Conservation (phyloP, 2,888 invertebrate species). For the Pristionchus entomophagus region DNA sequence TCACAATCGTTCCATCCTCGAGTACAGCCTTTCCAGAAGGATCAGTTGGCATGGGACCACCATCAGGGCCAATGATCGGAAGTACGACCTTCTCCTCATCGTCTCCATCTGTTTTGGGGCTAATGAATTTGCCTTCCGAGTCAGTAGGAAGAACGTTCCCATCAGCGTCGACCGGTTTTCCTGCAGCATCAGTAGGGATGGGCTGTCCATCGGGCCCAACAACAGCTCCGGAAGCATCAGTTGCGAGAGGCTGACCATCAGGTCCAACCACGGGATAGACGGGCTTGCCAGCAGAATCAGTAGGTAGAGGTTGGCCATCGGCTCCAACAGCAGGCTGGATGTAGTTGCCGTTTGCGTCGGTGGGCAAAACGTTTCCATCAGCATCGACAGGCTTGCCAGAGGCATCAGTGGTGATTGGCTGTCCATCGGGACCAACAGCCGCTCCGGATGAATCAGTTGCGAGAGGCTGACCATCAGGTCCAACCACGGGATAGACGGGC, state of each 20-base stretch:
- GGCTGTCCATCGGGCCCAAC: constrained; percentile 52
- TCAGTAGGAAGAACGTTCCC: constrained; percentile 54
- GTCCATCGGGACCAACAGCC: constrained; percentile 48
- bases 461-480: constrained; percentile 32
- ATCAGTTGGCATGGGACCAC: too few species aligned
- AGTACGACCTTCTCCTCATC: too few species aligned
- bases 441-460: constrained; percentile 34
- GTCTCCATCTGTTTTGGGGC: too few species aligned
- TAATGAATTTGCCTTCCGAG: constrained; percentile 49
- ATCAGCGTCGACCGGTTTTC: constrained; percentile 51
- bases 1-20: too few species aligned
- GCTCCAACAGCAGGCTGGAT: constrained; percentile 51
- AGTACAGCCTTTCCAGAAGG: too few species aligned
- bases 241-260: constrained; percentile 56
- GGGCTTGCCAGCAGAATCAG: constrained; percentile 51
- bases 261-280: constrained; percentile 55
- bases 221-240: constrained; percentile 50
- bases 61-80: too few species aligned
- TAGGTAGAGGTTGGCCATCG: constrained; percentile 51
- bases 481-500: constrained; percentile 48
- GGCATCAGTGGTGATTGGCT: constrained; percentile 51
- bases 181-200: constrained; percentile 52
- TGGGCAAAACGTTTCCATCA: constrained; percentile 53
- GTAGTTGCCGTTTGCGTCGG: constrained; percentile 56
- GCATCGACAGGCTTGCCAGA: constrained; percentile 56